These are phyloP conservation scores for Peromyscus eremicus DNA, from an alignment of 2,797 vertebrate genomes.

Conservation along the genomic window DNA sequence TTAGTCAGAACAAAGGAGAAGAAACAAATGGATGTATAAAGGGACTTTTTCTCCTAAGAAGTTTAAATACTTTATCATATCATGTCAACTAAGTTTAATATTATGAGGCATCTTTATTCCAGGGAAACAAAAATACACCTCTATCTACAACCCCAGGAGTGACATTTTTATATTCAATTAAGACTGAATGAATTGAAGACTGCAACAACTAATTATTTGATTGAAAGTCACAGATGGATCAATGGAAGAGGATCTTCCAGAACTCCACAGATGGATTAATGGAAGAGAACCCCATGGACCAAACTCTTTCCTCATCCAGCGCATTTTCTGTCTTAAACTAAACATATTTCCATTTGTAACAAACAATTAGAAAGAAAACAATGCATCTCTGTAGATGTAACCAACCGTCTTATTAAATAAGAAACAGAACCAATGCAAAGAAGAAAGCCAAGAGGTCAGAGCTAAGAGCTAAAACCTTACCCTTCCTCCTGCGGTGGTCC, in stretches of 20 bases:
- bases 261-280: conserved; percentile 4
- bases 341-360: conserved; percentile 34
- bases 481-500: too few species aligned
- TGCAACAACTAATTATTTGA: conserved; percentile 28
- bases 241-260: conserved; percentile 46
- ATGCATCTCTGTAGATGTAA: too few species aligned
- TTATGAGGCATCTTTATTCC: conserved; percentile 43
- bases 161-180: conserved; percentile 41
- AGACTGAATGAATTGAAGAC: conserved; percentile 1
- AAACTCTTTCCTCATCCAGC: conserved; percentile 1
- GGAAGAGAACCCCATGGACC: conserved; percentile 31
- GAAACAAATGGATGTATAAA: conserved; percentile 57
- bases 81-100: conserved; percentile 58
- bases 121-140: conserved; percentile 33
- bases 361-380: conserved; percentile 56
- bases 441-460: too few species aligned
- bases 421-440: too few species aligned
- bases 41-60: conserved; percentile 61
- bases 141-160: background rate
- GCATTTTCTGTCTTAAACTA: conserved; percentile 16
- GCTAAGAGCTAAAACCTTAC: too few species aligned
- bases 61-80: conserved; percentile 57
- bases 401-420: too few species aligned
- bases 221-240: conserved; percentile 55
- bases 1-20: conserved; percentile 36